Evolutionary conservation across 1,140 invertebrate genomes (phyloP).

Genomic region (Diorhabda elongata): DNA sequence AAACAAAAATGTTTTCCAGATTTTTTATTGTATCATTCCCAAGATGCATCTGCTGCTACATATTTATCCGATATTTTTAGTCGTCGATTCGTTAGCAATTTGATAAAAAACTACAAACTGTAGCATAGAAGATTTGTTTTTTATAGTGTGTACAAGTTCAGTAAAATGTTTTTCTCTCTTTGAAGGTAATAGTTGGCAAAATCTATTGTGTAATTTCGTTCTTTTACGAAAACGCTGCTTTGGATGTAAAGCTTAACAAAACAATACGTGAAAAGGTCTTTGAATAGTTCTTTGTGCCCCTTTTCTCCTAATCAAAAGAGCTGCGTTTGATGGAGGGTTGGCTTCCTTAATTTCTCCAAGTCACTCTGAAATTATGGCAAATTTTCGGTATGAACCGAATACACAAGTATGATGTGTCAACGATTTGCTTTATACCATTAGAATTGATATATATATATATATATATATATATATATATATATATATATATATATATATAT

Average conservation of each 20-base stretch:
- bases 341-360: neutral
- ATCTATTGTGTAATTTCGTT: too few species aligned
- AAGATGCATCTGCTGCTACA: too few species aligned
- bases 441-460: neutral
- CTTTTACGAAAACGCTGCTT: neutral
- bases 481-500: neutral
- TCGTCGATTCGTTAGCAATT: too few species aligned
- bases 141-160: too few species aligned
- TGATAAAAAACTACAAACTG: too few species aligned
- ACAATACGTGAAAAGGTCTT: neutral
- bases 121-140: too few species aligned
- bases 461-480: conserved; percentile 3
- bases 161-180: too few species aligned
- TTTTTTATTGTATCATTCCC: too few species aligned
- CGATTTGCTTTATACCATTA: neutral
- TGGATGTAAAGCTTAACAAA: neutral
- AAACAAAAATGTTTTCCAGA: too few species aligned
- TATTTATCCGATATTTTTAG: too few species aligned
- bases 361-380: neutral
- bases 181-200: too few species aligned
- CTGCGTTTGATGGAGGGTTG: neutral
- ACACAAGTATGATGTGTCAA: neutral
- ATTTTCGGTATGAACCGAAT: neutral
- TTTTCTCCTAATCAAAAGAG: neutral
- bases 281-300: neutral